phyloP scores from a whole-genome alignment of 2,113 vertebrate species.

The Plotosus lineatus region DNA sequence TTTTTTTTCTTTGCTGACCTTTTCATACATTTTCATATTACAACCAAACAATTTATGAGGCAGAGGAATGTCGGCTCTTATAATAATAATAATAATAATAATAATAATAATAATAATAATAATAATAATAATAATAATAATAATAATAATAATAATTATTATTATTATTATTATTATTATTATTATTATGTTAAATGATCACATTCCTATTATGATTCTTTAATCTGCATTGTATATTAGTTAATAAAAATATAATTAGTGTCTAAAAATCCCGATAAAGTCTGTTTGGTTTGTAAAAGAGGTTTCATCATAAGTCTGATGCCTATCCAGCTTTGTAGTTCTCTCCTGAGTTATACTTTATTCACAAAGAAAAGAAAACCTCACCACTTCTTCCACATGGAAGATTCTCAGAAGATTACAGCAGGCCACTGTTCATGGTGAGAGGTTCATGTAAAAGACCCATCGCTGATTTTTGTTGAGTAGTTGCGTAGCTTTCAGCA shows the following conservation, averaged over 20 bases:
- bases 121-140: no score
- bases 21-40: constrained; percentile 25
- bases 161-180: no score
- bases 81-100: no score
- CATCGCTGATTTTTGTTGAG: no score
- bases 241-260: background rate
- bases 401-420: background rate
- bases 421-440: no score
- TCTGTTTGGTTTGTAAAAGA: background rate
- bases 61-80: background rate
- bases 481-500: no score
- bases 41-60: background rate
- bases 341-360: background rate
- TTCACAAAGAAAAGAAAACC: background rate
- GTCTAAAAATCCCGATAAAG: background rate
- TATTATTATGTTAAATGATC: no score
- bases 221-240: background rate
- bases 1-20: background rate
- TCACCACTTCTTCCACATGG: background rate
- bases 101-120: no score
- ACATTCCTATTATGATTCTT: constrained; percentile 2
- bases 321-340: background rate
- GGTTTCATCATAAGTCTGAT: background rate
- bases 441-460: no score
- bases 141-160: no score